Base-by-base conservation (phyloP, 2,888 invertebrate genomes). In the Epicampocera succincta region DNA sequence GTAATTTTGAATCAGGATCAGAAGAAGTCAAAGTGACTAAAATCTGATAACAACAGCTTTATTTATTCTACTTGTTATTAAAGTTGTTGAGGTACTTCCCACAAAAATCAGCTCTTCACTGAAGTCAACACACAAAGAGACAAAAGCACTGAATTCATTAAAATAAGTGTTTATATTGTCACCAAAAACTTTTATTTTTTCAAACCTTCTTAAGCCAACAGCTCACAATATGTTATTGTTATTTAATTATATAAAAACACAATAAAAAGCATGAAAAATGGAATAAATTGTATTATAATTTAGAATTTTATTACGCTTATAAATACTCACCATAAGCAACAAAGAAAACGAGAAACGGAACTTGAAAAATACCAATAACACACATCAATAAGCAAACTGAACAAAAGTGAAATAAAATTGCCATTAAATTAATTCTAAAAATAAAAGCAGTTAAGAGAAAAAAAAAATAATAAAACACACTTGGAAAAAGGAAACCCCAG, bases 221-320 rank as follows among this genome's bases (percentile, higher is more conserved):
- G 15, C 38, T 33, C 12, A 46, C 2, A 65, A 48, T 48, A 46
- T 17, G n/a, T 61, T 60, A 69, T 54, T 44, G 21, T 52, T 44
- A 33, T 71, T 42, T 58, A 66, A 73, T 60, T 60, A 52, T 12
- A 19, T 2, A 65, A 56, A 65, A 65, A 46, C 38, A 33, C 8
- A 38, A 78, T 52, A 52, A n/a, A 65, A 44, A 46, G 29, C 65
- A 66, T 60, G 29, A n/a, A 29, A 44, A 44, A 13, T 11, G 15
- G 19, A 50, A 84, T 82, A 82, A 84, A 75, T 84, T 83, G 73
- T 76, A 78, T 80, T 79, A 75, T 80, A 83, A 80, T 83, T 76
- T 85, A 61, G 78, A 80, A 84, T 85, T 85, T 84, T 85, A 84
- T 85, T 83, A 71, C 48, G 83, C 80, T 79, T 83, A 84, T 85